Percentiles rank a stretch among this genome's conserved stretches.
phyloP scores from a whole-genome alignment of 2,888 invertebrate species.

The Uropetala carovei region DNA sequence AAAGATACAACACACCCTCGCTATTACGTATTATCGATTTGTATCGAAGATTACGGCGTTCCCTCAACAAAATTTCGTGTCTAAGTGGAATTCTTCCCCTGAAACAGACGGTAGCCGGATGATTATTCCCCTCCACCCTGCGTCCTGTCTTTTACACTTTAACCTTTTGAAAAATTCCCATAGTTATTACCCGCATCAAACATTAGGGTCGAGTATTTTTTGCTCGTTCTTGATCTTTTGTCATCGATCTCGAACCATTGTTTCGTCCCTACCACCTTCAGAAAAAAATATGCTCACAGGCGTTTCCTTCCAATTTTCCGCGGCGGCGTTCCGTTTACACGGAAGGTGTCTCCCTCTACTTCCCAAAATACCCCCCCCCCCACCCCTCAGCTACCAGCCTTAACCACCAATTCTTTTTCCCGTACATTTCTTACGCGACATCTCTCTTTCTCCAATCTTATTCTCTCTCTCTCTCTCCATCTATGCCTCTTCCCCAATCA shows the following conservation, averaged over 20 bases:
- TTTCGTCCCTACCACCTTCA: neutral
- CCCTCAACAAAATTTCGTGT: neutral
- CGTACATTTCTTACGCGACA: neutral
- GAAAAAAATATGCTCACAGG: neutral
- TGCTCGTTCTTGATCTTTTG: neutral
- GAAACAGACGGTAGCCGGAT: neutral
- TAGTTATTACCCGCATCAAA: neutral
- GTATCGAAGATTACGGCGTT: neutral
- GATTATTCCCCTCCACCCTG: neutral
- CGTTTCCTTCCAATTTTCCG: constrained; percentile 22
- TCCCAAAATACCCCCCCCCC: neutral
- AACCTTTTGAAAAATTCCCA: neutral
- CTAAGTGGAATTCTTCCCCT: neutral
- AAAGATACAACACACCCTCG: too few relatives aligned
- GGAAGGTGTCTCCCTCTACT: neutral
- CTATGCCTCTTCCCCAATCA: constrained; percentile 10
- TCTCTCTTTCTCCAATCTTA: neutral
- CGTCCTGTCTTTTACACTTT: neutral
- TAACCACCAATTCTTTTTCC: neutral
- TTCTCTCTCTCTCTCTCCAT: neutral
- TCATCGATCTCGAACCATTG: constrained; percentile 16
- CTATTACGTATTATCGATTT: neutral
- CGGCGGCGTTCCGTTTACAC: neutral
- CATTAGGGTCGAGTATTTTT: neutral
- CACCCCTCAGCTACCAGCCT: neutral